phyloP scores from a whole-genome alignment of 2,797 vertebrate species.

The Danio albolineatus region DNA sequence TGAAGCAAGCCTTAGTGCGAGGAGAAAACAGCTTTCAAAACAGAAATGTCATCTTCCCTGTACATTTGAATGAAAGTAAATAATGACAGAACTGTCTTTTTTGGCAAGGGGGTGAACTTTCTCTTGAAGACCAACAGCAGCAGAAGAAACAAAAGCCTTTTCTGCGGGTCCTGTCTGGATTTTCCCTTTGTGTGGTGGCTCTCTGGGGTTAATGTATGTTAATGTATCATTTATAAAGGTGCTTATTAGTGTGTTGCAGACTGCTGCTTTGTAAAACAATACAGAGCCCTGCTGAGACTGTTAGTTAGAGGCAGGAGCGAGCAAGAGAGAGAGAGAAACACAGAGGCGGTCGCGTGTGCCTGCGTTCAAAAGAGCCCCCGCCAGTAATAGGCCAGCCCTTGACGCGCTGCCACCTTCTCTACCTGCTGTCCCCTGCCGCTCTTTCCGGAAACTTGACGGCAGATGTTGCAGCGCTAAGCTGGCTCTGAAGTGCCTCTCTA shows the following conservation, averaged over 20 bases:
- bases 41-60: neutral
- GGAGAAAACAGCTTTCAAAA: neutral
- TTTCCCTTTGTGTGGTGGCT: conserved; percentile 57
- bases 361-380: conserved; percentile 80
- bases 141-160: conserved; percentile 37
- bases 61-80: neutral
- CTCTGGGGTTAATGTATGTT: conserved; percentile 64
- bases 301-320: conserved; percentile 70
- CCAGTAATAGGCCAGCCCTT: conserved; percentile 78
- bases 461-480: conserved; percentile 90
- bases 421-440: conserved; percentile 92
- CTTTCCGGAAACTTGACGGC: conserved; percentile 87
- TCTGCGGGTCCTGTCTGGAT: conserved; percentile 22
- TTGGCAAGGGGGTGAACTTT: neutral
- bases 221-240: conserved; percentile 87
- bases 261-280: conserved; percentile 86
- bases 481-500: conserved; percentile 94
- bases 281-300: conserved; percentile 74
- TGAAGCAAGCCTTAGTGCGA: neutral
- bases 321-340: neutral
- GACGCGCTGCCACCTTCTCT: conserved; percentile 78
- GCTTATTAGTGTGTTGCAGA: conserved; percentile 80
- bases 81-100: neutral
- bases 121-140: conserved; percentile 14
- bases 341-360: conserved; percentile 51